Percentiles rank a stretch among this genome's conserved stretches.
Conservation (phyloP, 2,888 invertebrate species). For the Zonitis immaculata region DNA sequence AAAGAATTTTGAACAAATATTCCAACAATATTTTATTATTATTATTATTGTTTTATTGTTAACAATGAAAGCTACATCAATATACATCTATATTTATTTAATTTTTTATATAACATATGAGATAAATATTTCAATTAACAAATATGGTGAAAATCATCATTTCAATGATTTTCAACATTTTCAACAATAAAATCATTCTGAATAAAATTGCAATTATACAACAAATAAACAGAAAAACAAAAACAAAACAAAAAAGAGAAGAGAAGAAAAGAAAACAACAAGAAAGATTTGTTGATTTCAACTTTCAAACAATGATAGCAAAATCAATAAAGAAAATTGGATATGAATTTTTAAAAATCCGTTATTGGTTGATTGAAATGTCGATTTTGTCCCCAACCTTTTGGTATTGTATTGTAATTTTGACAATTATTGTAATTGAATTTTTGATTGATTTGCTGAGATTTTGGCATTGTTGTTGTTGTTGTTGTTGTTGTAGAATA, state of each 20-base stretch:
- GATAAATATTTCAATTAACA: neutral
- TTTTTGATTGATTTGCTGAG: constrained; percentile 30
- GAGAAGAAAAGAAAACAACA: neutral
- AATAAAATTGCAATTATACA: constrained; percentile 1
- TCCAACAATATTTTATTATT: no score
- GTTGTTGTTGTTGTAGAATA: constrained; percentile 11
- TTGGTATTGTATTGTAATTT: constrained; percentile 79
- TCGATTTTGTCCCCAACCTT: constrained; percentile 72
- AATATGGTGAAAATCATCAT: neutral
- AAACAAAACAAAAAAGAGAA: neutral
- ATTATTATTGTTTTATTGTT: no score
- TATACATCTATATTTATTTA: neutral
- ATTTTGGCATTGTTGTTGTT: constrained; percentile 11
- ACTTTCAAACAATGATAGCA: no score
- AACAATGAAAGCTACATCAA: neutral
- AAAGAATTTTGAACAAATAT: neutral
- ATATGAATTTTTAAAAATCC: constrained; percentile 2
- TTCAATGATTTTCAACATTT: no score
- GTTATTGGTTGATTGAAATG: constrained; percentile 69
- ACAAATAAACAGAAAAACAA: neutral
- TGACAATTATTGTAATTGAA: constrained; percentile 38
- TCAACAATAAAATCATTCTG: constrained; percentile 7
- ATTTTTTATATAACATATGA: neutral
- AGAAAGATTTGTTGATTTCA: no score
- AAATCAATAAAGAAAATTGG: no score